Evolutionary conservation across 2,888 invertebrate genomes (phyloP).

Genomic region (Horisme vitalbata): DNA sequence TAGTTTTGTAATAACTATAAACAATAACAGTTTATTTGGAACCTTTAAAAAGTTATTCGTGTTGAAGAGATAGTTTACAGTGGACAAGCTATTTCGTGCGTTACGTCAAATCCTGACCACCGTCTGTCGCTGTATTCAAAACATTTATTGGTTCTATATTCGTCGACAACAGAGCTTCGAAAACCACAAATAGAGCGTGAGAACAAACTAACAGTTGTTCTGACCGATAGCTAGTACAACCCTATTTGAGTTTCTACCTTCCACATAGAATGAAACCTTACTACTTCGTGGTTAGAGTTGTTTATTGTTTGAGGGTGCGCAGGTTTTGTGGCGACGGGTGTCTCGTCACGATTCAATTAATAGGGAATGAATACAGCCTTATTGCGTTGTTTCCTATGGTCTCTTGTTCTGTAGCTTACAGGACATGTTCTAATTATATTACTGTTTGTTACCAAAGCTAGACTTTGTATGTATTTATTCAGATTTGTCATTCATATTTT

Average conservation of each 20-base stretch:
- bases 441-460: neutral
- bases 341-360: constrained; percentile 64
- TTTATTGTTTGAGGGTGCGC: constrained; percentile 25
- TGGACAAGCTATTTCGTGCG: too few relatives aligned
- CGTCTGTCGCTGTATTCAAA: constrained; percentile 44
- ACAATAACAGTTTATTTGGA: too few relatives aligned
- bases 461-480: too few relatives aligned
- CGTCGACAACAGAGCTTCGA: constrained; percentile 49
- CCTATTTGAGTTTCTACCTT: constrained; percentile 30
- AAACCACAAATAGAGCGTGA: constrained; percentile 64
- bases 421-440: constrained; percentile 7
- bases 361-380: constrained; percentile 55
- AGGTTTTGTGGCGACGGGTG: constrained; percentile 37
- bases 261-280: constrained; percentile 42
- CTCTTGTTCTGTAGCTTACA: constrained; percentile 26
- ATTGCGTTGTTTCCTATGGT: constrained; percentile 49
- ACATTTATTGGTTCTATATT: constrained; percentile 49
- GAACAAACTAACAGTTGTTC: constrained; percentile 58
- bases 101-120: too few relatives aligned
- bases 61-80: too few relatives aligned
- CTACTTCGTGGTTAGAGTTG: constrained; percentile 35
- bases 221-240: constrained; percentile 45
- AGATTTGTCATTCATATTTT: too few relatives aligned
- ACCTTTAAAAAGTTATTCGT: too few relatives aligned
- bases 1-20: too few relatives aligned